Evolutionary conservation across 2,113 vertebrate species (phyloP).

Genomic region (human (Homo sapiens)): GRCh38 chr6:47544001-47544500

Average conservation of each 20-base stretch:
- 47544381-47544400: background rate
- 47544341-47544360: background rate
- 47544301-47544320: background rate
- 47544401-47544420: background rate
- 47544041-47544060: background rate
- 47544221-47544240: constrained; percentile 29
- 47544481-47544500: background rate
- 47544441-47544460: background rate
- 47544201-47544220: background rate
- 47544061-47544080: constrained; percentile 39
- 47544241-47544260: constrained; percentile 60
- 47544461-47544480: background rate
- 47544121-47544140: constrained; percentile 23
- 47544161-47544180: background rate
- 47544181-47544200: background rate
- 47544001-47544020: background rate
- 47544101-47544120: background rate
- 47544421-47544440: background rate
- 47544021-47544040: background rate
- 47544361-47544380: background rate
- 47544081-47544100: constrained; percentile 7
- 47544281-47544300: constrained; percentile 38
- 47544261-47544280: constrained; percentile 16
- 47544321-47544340: constrained; percentile 44
- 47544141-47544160: background rate